Evolutionary conservation across 2,888 invertebrate genomes (phyloP).

Genomic region (Cryptocephalus moraei): DNA sequence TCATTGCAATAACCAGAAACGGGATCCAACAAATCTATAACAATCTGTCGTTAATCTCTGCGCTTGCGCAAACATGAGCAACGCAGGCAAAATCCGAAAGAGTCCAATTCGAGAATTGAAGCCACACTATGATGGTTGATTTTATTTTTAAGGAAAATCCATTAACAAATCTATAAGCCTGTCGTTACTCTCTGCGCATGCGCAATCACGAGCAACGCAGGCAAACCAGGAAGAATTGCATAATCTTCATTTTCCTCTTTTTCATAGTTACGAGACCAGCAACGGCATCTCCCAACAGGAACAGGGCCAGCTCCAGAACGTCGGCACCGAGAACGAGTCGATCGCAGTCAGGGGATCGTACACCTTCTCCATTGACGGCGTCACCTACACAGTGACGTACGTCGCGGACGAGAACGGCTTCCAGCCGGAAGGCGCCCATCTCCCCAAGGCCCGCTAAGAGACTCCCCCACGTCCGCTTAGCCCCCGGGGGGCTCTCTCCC

Average conservation of each 20-base stretch:
- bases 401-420: constrained; percentile 53
- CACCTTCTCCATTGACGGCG: constrained; percentile 52
- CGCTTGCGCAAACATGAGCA: too few species aligned
- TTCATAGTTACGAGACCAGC: constrained; percentile 49
- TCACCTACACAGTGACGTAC: constrained; percentile 51
- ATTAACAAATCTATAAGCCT: too few species aligned
- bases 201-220: too few species aligned
- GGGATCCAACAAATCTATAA: too few species aligned
- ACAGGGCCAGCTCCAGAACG: constrained; percentile 48
- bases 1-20: too few species aligned
- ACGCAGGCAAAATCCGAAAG: too few species aligned
- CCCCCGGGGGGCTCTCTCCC: background rate
- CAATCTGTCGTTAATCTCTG: too few species aligned
- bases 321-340: constrained; percentile 52
- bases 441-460: constrained; percentile 25
- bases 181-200: too few species aligned
- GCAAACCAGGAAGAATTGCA: too few species aligned
- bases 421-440: constrained; percentile 41
- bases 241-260: background rate
- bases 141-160: too few species aligned
- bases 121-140: too few species aligned
- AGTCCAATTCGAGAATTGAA: too few species aligned
- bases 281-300: constrained; percentile 55
- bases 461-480: background rate
- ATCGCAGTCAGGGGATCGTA: constrained; percentile 53